phyloP scores from a whole-genome alignment of 2,888 invertebrate species.

The Unio pictorum region DNA sequence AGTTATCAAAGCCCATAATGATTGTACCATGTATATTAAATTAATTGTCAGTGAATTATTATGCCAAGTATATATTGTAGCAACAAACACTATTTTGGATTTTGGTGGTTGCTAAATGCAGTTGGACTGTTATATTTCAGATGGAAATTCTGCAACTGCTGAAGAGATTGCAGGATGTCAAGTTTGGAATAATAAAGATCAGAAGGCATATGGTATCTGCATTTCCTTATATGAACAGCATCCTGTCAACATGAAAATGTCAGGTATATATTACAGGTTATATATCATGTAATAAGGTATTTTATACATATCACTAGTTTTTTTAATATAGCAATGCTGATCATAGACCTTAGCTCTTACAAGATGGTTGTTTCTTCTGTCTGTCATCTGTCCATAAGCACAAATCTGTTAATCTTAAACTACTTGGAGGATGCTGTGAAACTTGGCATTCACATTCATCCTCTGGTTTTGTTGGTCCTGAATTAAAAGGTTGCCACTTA shows the following conservation, averaged over 20 bases:
- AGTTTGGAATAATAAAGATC: constrained; percentile 76
- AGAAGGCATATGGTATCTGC: constrained; percentile 79
- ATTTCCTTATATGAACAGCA: constrained; percentile 88
- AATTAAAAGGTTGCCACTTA: too few species aligned
- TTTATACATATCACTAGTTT: not conserved
- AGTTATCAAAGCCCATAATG: too few species aligned
- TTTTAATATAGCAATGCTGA: not conserved
- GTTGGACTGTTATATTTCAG: constrained; percentile 7
- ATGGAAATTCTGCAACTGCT: constrained; percentile 16
- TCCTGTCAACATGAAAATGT: constrained; percentile 80
- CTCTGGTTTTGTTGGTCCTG: too few species aligned
- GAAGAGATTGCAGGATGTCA: constrained; percentile 73
- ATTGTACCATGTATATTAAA: too few species aligned
- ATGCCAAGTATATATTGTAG: too few species aligned
- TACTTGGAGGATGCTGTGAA: too few species aligned
- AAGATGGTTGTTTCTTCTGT: not conserved
- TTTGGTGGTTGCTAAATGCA: not conserved
- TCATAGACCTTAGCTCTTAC: not conserved
- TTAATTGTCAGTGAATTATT: too few species aligned
- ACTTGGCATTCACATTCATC: too few species aligned
- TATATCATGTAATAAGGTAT: not conserved
- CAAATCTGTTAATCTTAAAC: too few species aligned
- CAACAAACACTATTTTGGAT: too few species aligned
- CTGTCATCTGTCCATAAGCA: too few species aligned
- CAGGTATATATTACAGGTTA: constrained; percentile 66